phyloP scores from a whole-genome alignment of 1,140 invertebrate genomes.

The Drosophila dunni region DNA sequence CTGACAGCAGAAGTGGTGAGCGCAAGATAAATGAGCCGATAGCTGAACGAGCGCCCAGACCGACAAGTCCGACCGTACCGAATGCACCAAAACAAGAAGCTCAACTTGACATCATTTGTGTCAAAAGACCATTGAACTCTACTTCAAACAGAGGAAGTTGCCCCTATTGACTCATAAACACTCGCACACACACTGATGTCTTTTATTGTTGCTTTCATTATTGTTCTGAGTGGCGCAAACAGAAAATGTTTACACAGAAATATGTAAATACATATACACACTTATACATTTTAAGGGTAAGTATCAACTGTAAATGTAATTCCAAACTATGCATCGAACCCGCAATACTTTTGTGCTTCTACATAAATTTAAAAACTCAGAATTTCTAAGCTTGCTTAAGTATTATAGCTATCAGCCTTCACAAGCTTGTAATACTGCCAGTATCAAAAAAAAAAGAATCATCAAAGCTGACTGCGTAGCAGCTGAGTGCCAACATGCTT shows the following conservation, averaged over 20 bases:
- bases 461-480: neutral
- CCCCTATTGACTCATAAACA: slow-evolving; percentile 13
- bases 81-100: slow-evolving; percentile 56
- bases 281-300: neutral
- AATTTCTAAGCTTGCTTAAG: no score
- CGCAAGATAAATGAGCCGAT: slow-evolving; percentile 31
- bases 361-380: no score
- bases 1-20: slow-evolving; percentile 38
- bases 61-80: neutral
- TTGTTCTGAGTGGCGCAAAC: slow-evolving; percentile 25
- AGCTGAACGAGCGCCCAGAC: slow-evolving; percentile 13
- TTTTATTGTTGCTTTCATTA: slow-evolving; percentile 55
- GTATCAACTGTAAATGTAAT: neutral
- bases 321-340: neutral
- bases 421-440: no score
- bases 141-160: slow-evolving; percentile 62
- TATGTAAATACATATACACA: neutral
- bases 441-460: no score
- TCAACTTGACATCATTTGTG: slow-evolving; percentile 84
- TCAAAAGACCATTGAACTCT: slow-evolving; percentile 84
- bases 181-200: slow-evolving; percentile 11
- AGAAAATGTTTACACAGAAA: slow-evolving; percentile 48
- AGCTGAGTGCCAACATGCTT: neutral
- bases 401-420: no score
- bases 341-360: neutral